Conservation (phyloP, 2,888 invertebrate genomes). For the Parnassius mnemosyne region DNA sequence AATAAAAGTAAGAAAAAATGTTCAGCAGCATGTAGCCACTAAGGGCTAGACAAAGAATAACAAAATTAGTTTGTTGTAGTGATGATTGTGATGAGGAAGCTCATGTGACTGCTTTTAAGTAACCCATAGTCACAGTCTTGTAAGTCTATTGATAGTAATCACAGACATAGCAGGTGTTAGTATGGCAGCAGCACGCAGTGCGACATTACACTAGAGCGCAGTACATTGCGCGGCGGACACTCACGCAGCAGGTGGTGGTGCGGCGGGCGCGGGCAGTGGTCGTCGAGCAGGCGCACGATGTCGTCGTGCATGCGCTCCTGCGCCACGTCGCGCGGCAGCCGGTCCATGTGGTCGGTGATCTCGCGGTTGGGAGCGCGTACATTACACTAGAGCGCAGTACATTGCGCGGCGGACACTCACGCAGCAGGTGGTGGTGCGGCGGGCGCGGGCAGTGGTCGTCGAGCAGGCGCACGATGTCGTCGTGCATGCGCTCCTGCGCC, state of each 20-base stretch:
- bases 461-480: too few relatives aligned
- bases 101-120: too few relatives aligned
- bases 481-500: too few relatives aligned
- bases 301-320: too few relatives aligned
- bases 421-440: slow-evolving; percentile 37
- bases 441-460: slow-evolving; percentile 26
- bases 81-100: too few relatives aligned
- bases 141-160: too few relatives aligned
- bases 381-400: not conserved
- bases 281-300: too few relatives aligned
- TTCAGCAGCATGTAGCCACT: too few relatives aligned
- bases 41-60: not conserved
- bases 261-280: slow-evolving; percentile 27
- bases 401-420: slow-evolving; percentile 44
- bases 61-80: not conserved
- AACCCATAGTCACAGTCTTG: too few relatives aligned
- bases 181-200: slow-evolving; percentile 38
- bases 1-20: too few relatives aligned
- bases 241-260: slow-evolving; percentile 41
- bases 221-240: slow-evolving; percentile 28
- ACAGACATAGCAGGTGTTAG: slow-evolving; percentile 66
- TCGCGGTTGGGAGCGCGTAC: slow-evolving; percentile 33
- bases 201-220: slow-evolving; percentile 43
- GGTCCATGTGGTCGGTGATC: too few relatives aligned
- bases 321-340: too few relatives aligned